Evolutionary conservation across 2,113 vertebrate species (phyloP), one percentile per base, ranked within the genome.

Genomic region (Indri indri): DNA sequence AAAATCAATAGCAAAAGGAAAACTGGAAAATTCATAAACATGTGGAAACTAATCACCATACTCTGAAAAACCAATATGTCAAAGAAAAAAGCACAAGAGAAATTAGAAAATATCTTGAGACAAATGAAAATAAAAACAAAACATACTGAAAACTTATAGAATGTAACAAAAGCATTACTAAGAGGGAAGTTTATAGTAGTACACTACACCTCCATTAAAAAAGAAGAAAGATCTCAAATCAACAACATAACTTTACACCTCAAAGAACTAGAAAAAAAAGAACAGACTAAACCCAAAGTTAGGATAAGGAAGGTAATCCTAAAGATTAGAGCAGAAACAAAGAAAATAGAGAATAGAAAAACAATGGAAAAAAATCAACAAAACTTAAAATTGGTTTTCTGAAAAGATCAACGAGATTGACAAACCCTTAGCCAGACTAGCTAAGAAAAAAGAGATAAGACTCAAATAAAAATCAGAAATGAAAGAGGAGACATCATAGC

Each of bases 381-480:
- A 66, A 77, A 87, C 17, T 59, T 82, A 86, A 27, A 80, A 18
- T 16, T 61, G 22, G 8, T 30, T 70, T 45, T 63, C 63, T 50
- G 34, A n/a, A 84, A 91, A 91, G 57, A 61, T 40, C 70, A 80
- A 80, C 9, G 76, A 95, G 95, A 68, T 65, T 88, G 65, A 50
- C 23, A 90, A 71, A 82, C 6, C 1, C 34, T 94, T 54, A 83
- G 54, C 50, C 63, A 74, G 22, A n/a, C 37, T 65, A 71, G 17
- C 52, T 71, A 30, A 91, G 13, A 90, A 93, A 76, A 68, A 30
- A 47, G 4, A 47, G 23, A 61, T n/a, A 92, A 87, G 37, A 73
- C 34, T 77, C 37, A 94, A 66, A 47, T 45, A 57, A 93, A 95
- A 93, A 66, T 59, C 13, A 94, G 9, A 91, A 88, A 42, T 73